Evolutionary conservation across 1,140 invertebrate species (phyloP), one percentile per base, ranked within the genome.

Genomic region (Cydia pomonella): DNA sequence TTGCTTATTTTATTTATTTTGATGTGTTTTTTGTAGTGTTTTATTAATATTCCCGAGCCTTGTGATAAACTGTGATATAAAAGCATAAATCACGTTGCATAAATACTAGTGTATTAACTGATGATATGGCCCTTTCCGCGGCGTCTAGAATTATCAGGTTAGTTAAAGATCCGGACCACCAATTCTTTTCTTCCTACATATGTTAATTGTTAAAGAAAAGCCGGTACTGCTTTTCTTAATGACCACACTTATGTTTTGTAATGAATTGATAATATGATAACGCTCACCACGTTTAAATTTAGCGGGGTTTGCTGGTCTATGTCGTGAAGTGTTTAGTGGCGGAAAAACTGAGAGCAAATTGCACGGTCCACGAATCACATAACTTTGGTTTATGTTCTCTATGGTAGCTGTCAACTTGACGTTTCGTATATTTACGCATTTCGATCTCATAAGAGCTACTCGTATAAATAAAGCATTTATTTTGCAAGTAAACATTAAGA

Each of bases 381-480:
- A 53, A 21, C 50, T n/a, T 18, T 21, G 18, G n/a, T 59, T 23
- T 59, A 12, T 10, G 16, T 41, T 69, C 12, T 69, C 64, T 69
- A 33, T 69, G 27, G 64, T 33, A 7, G 64, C 64, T 69, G 64
- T 69, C 64, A 69, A 41, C 6, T 69, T 69, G 64, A 69, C 64
- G 64, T 69, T 69, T 41, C 29, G 29, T 33, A 69, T 69, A 69
- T 69, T 69, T 69, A 69, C 64, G 64, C 64, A 69, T 69, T 69
- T 69, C 64, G 27, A 69, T 69, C 64, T 38, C 27, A 69, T 69
- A 33, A 33, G 27, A 33, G 16, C 10, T 18, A 18, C 4, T 41
- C n/a, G 29, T 69, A 69, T 69, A 69, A 69, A 69, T 69, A 69
- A 33, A 33, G 64, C 64, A 69, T 38, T 69, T 69, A 38, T 69